Conservation (phyloP, 2,797 vertebrate genomes). For the Fistularia tabacaria region DNA sequence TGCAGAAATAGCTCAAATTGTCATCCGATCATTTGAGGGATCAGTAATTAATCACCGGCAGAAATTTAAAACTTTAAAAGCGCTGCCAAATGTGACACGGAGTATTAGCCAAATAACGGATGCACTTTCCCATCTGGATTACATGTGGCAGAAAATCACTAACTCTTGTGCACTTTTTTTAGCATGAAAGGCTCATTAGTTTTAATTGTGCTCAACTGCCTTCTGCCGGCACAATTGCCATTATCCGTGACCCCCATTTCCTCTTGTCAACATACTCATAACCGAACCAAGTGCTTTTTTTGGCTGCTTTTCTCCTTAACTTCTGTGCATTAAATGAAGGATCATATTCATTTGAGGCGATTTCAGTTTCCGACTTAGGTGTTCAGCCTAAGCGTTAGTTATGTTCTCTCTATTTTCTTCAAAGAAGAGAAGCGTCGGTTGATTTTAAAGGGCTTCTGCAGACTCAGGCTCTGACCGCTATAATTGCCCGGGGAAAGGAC, state of each 20-base stretch:
- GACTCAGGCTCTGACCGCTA: slow-evolving; percentile 22
- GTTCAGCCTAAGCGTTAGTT: slow-evolving; percentile 18
- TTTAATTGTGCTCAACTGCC: slow-evolving; percentile 70
- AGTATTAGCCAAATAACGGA: slow-evolving; percentile 47
- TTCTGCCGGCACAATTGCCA: slow-evolving; percentile 68
- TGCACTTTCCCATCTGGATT: slow-evolving; percentile 68
- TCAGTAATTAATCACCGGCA: slow-evolving; percentile 16
- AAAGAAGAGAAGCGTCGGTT: slow-evolving; percentile 21
- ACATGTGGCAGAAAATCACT: slow-evolving; percentile 71
- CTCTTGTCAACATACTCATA: slow-evolving; percentile 69
- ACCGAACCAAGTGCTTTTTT: slow-evolving; percentile 61
- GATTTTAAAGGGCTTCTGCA: slow-evolving; percentile 29
- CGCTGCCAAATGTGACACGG: slow-evolving; percentile 26
- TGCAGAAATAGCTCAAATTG: too few species aligned
- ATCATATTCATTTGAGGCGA: slow-evolving; percentile 19
- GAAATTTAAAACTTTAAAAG: slow-evolving; percentile 26
- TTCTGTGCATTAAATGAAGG: slow-evolving; percentile 19
- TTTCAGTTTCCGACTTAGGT: slow-evolving; percentile 25
- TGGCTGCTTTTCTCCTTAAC: slow-evolving; percentile 34
- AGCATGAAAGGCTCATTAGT: slow-evolving; percentile 70
- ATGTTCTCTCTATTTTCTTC: slow-evolving; percentile 14
- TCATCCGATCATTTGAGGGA: too few species aligned
- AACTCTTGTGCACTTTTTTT: slow-evolving; percentile 58
- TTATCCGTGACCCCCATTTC: slow-evolving; percentile 68
- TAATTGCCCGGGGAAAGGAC: slow-evolving; percentile 46